Percentiles rank a stretch among this genome's conserved stretches.
phyloP scores from a whole-genome alignment of 2,113 vertebrate species.

The Grus americana region DNA sequence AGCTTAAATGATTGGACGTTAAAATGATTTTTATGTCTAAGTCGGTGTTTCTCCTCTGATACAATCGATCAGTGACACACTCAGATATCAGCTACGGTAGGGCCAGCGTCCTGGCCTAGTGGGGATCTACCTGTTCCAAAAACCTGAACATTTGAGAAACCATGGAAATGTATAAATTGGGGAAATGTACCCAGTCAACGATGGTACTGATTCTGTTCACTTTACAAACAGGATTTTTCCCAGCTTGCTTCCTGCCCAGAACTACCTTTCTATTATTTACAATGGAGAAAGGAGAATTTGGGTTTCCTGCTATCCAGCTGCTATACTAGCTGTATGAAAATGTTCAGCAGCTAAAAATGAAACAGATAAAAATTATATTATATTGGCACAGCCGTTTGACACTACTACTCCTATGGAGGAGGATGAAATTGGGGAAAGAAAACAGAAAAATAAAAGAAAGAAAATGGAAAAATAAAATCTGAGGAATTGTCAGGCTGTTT shows the following conservation, averaged over 20 bases:
- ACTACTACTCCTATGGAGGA: not conserved
- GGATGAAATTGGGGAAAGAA: not conserved
- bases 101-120: not conserved
- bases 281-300: not conserved
- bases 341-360: not conserved
- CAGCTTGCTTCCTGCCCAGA: not conserved
- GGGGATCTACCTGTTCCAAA: not conserved
- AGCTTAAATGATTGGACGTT: not conserved
- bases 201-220: not conserved
- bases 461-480: no score
- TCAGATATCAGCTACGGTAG: not conserved
- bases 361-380: not conserved
- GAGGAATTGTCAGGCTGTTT: not conserved
- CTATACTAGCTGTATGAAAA: not conserved
- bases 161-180: not conserved
- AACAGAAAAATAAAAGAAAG: not conserved
- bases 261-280: not conserved
- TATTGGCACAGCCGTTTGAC: not conserved
- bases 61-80: not conserved
- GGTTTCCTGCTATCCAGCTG: not conserved
- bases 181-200: not conserved
- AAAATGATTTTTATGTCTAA: not conserved
- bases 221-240: not conserved
- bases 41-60: not conserved
- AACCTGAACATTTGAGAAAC: rapidly evolving